Percentiles rank a stretch among this genome's conserved stretches.
Evolutionary conservation across 1,140 invertebrate species (phyloP).

Genomic region (Ceratina calcarata): DNA sequence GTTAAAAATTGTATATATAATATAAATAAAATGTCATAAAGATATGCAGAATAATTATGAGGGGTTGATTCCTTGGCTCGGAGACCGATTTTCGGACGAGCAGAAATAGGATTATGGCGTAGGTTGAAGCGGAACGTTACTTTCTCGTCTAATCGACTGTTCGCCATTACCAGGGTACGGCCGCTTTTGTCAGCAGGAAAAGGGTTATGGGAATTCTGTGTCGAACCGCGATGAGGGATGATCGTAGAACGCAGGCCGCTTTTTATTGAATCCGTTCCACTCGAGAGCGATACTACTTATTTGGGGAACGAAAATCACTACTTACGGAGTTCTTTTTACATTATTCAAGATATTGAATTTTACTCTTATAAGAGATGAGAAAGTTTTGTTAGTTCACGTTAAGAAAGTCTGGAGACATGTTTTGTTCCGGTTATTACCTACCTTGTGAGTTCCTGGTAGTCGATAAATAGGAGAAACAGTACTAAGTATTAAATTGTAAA

Average conservation of each 20-base stretch:
- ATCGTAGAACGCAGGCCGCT: background rate
- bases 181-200: conserved; percentile 4
- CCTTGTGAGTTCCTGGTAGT: too few species aligned
- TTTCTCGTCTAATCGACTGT: conserved; percentile 32
- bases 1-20: too few species aligned
- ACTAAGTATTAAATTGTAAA: too few species aligned
- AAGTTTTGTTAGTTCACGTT: too few species aligned
- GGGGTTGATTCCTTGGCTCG: conserved; percentile 27
- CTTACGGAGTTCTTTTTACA: background rate
- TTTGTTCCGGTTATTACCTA: too few species aligned
- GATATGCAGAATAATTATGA: too few species aligned
- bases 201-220: conserved; percentile 30
- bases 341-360: background rate
- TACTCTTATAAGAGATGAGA: too few species aligned
- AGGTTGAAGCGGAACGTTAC: conserved; percentile 27
- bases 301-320: background rate
- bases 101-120: conserved; percentile 21
- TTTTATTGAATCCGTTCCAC: background rate
- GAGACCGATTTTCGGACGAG: conserved; percentile 38
- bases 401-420: too few species aligned
- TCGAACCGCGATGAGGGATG: background rate
- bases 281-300: background rate
- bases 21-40: too few species aligned
- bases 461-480: too few species aligned
- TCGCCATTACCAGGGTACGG: background rate